Percentiles rank a stretch among this genome's conserved stretches.
Evolutionary conservation across 1,140 invertebrate species (phyloP).

Genomic region (Ceratina japonica): DNA sequence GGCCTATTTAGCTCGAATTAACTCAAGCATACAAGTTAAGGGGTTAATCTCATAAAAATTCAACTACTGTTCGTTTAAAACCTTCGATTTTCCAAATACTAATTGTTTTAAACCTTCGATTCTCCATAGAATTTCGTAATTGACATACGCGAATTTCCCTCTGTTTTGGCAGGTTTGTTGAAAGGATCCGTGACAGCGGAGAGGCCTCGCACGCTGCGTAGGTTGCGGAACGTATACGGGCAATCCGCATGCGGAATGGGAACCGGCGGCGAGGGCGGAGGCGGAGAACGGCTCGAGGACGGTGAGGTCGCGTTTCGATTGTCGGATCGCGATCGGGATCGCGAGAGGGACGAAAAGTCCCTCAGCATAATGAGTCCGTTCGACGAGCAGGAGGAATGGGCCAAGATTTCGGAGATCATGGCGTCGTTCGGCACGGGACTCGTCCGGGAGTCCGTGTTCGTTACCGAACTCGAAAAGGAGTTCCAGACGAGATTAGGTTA

Average conservation of each 20-base stretch:
- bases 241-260: slow-evolving; percentile 72
- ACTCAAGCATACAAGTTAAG: too few relatives aligned
- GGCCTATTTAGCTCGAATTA: too few relatives aligned
- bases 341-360: slow-evolving; percentile 81
- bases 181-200: slow-evolving; percentile 88
- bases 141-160: too few relatives aligned
- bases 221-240: slow-evolving; percentile 82
- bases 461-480: slow-evolving; percentile 90
- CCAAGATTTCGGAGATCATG: slow-evolving; percentile 96
- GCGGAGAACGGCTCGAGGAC: slow-evolving; percentile 73
- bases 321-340: slow-evolving; percentile 70
- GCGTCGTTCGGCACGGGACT: slow-evolving; percentile 92
- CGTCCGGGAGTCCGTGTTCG: slow-evolving; percentile 90
- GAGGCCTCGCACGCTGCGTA: slow-evolving; percentile 86
- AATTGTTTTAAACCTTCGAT: too few relatives aligned
- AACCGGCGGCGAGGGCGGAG: slow-evolving; percentile 64
- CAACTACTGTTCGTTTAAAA: too few relatives aligned
- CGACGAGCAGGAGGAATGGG: slow-evolving; percentile 96
- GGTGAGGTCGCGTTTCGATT: slow-evolving; percentile 63
- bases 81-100: too few relatives aligned
- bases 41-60: too few relatives aligned
- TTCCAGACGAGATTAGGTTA: slow-evolving; percentile 86
- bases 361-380: slow-evolving; percentile 91
- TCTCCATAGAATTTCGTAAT: not conserved
- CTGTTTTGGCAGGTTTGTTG: slow-evolving; percentile 82